Base-by-base conservation (phyloP, 2,113 vertebrate genomes). In the Passer montanus region DNA sequence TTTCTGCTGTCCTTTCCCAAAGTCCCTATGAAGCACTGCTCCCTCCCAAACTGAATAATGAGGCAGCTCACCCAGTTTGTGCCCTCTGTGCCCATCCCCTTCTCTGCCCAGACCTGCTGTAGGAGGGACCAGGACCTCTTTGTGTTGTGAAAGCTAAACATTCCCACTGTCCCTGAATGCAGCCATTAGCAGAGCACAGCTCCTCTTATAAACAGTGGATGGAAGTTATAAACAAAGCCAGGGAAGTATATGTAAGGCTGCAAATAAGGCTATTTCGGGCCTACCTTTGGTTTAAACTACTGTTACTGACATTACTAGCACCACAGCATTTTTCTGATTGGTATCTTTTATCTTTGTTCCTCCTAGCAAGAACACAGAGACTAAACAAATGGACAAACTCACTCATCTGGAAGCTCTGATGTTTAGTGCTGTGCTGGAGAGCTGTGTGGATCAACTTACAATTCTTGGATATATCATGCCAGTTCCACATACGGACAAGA, bases 391-490 rank as follows among this genome's bases (percentile, higher is more conserved):
- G 91, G 85, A 88, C 30, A 81, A 83, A n/a, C 62, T 98, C 10
- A 92, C 96, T 56, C 89, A 84, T 49, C 63, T 98, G 72, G 98
- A 98, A 58, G 87, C 97, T 52, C 89, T 99, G 52, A 96, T 96
- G 39, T 79, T 98, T 39, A 94, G 90, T 49, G 94, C 97, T 39
- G 95, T 99, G 69, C 97, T 99, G 92, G 98, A 98, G 84, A 98
- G 97, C 41, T 97, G 98, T 74, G 59, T 84, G 0, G 98, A 98
- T 77, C 98, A 99, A 80, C 98, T 99, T 18, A 90, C 97, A 46
- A 97, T 99, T 86, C 93, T 99, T 10, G 98, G 97, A 52, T 96
- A 97, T 39, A 98, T 98, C 93, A 98, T 98, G 92, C 97, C 97
- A 0, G 46, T 94, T 50, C 87, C 97, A 7, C 80, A 59, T 0